phyloP scores from a whole-genome alignment of 2,113 vertebrate genomes.

The Nesospiza acunhae region DNA sequence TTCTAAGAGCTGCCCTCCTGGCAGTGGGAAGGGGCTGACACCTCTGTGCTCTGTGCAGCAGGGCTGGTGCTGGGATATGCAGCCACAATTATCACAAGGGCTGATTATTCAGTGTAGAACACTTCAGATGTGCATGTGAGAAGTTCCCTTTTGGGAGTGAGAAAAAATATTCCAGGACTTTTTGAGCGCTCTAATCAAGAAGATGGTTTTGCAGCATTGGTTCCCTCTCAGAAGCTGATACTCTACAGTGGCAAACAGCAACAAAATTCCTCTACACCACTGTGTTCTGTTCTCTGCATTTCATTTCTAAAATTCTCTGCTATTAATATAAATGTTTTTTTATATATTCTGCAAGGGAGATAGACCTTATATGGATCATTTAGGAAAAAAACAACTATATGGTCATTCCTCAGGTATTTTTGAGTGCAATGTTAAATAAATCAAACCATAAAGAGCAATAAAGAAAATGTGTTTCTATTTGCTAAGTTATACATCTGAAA shows the following conservation, averaged over 20 bases:
- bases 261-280: neutral
- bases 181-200: neutral
- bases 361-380: neutral
- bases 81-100: neutral
- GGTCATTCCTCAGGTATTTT: neutral
- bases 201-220: neutral
- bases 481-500: neutral
- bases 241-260: neutral
- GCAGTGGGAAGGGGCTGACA: neutral
- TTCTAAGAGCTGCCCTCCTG: neutral
- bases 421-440: neutral
- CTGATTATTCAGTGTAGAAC: neutral
- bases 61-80: neutral
- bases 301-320: neutral
- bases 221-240: neutral
- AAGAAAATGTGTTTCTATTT: neutral
- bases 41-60: neutral
- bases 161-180: neutral
- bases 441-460: neutral
- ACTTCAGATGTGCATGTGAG: neutral
- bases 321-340: neutral
- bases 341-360: neutral
- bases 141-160: neutral
- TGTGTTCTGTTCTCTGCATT: neutral
- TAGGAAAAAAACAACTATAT: accelerated